A percentile compares a stretch with the other conserved stretches of the same genome.
Conservation (phyloP, 2,797 vertebrate genomes). For the Micromesistius poutassou region DNA sequence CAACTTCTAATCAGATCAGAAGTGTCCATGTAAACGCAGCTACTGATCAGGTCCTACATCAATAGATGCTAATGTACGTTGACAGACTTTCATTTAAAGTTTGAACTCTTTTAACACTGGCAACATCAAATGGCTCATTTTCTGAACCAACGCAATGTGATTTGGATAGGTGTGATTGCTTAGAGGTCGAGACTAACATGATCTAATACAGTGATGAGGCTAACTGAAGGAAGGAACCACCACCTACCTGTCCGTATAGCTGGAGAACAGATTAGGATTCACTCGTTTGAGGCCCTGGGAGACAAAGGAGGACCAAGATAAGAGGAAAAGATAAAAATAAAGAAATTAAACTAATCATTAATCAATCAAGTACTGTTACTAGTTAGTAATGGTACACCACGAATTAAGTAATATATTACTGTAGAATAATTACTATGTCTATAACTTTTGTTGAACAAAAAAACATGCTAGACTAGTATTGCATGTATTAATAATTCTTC, state of each 20-base stretch:
- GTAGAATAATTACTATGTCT: background rate
- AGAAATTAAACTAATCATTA: background rate
- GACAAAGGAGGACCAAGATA: constrained; percentile 9
- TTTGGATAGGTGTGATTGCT: too few species aligned
- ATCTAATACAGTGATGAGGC: too few species aligned
- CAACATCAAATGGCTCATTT: background rate
- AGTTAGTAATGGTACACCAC: background rate
- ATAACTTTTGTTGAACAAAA: background rate
- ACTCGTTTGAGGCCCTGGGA: constrained; percentile 88
- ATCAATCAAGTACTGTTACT: background rate
- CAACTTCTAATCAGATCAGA: too few species aligned
- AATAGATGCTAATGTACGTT: background rate
- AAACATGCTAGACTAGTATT: background rate
- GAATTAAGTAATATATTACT: background rate
- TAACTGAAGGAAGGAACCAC: background rate
- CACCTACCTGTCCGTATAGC: constrained; percentile 68
- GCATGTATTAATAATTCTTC: too few species aligned
- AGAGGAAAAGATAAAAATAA: background rate
- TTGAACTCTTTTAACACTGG: background rate
- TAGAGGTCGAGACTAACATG: too few species aligned
- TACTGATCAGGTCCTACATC: too few species aligned
- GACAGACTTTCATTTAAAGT: background rate
- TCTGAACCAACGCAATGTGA: background rate
- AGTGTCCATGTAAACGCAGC: too few species aligned
- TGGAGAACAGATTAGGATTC: constrained; percentile 79